Evolutionary conservation across 2,113 vertebrate genomes (phyloP).

Genomic region (Laticauda laticaudata): DNA sequence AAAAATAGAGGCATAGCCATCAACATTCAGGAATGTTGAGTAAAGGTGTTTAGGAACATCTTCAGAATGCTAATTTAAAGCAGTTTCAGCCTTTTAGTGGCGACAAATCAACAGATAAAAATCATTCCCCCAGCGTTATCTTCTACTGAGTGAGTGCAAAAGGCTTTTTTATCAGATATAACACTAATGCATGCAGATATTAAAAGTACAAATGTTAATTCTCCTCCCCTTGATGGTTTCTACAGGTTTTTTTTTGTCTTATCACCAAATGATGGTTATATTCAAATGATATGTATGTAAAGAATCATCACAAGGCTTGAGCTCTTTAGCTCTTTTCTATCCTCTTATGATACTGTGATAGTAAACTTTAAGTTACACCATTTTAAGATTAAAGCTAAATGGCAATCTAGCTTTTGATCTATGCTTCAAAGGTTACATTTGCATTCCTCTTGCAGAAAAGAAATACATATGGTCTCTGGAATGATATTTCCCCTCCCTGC

Average conservation of each 20-base stretch:
- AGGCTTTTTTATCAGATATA: neutral
- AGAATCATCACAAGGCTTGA: neutral
- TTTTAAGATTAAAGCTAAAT: slow-evolving; percentile 5
- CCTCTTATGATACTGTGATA: neutral
- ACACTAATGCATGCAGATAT: neutral
- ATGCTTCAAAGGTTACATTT: slow-evolving; percentile 56
- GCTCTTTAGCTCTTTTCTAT: neutral
- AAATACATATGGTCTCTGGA: neutral
- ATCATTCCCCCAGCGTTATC: slow-evolving; percentile 33
- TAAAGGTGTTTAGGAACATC: slow-evolving; percentile 34
- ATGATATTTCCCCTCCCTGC: neutral
- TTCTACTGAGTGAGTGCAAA: fast-evolving
- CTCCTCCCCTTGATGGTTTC: neutral
- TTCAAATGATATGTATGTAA: neutral
- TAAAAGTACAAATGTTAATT: neutral
- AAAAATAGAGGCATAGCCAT: neutral
- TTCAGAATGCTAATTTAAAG: slow-evolving; percentile 41
- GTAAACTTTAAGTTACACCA: neutral
- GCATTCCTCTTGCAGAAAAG: slow-evolving; percentile 36
- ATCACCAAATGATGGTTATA: neutral
- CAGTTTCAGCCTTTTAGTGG: slow-evolving; percentile 9
- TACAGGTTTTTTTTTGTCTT: neutral
- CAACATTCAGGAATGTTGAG: neutral
- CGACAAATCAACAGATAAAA: slow-evolving; percentile 40
- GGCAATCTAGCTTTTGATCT: slow-evolving; percentile 23